Evolutionary conservation across 2,888 invertebrate genomes (phyloP).

Genomic region (Oligia latruncula): DNA sequence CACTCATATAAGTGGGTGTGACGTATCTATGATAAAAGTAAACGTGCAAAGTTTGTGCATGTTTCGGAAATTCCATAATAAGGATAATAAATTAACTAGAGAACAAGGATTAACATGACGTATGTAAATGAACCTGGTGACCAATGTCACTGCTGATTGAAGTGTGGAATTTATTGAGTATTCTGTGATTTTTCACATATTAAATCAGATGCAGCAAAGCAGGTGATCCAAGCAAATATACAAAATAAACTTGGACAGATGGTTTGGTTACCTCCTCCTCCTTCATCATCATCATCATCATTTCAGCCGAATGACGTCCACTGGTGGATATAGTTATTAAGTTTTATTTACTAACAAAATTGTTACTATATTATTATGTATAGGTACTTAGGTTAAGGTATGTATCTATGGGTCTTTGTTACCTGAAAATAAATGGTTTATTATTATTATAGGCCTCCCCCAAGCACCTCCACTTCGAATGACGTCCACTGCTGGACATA

Average conservation of each 20-base stretch:
- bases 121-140: not conserved
- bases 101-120: constrained; percentile 18
- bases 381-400: too few species aligned
- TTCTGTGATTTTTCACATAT: not conserved
- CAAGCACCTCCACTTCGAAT: too few species aligned
- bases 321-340: not conserved
- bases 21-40: constrained; percentile 1
- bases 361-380: too few species aligned
- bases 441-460: not conserved
- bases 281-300: not conserved
- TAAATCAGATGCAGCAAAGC: too few species aligned
- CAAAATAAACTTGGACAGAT: not conserved
- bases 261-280: not conserved
- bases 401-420: too few species aligned
- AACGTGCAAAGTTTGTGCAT: too few species aligned
- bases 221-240: not conserved
- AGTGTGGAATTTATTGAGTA: not conserved
- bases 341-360: too few species aligned
- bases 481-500: too few species aligned
- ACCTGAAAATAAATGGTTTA: too few species aligned
- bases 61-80: constrained; percentile 25
- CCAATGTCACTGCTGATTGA: not conserved
- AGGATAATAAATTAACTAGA: constrained; percentile 14
- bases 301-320: not conserved
- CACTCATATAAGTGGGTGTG: not conserved